A percentile compares a stretch with the other conserved stretches of the same genome.
Evolutionary conservation across 2,113 vertebrate species (phyloP).

Genomic region (Heterochromis multidens): DNA sequence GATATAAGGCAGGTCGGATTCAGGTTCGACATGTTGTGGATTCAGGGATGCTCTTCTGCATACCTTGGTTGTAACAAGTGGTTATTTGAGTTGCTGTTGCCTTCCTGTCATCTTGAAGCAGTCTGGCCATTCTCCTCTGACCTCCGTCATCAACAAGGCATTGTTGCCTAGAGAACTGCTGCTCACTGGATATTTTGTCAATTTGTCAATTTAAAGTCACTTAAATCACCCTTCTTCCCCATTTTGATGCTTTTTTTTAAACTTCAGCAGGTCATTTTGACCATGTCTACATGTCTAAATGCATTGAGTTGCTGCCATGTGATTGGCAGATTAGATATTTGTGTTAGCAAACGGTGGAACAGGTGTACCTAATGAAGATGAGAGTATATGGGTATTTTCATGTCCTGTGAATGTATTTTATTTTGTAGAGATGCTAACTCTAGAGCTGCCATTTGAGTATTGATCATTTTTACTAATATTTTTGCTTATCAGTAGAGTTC

Average conservation of each 20-base stretch:
- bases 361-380: rapidly evolving
- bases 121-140: not conserved
- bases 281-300: not conserved
- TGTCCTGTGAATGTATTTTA: not conserved
- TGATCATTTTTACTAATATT: not conserved
- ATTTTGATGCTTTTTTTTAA: not conserved
- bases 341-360: not conserved
- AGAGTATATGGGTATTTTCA: not conserved
- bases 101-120: not conserved
- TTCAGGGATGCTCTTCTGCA: not conserved
- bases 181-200: not conserved
- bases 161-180: rapidly evolving
- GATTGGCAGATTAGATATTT: not conserved
- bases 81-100: not conserved
- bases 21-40: rapidly evolving
- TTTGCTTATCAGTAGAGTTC: not conserved
- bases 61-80: not conserved
- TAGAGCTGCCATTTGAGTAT: not conserved
- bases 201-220: not conserved
- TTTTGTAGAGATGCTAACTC: rapidly evolving
- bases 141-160: not conserved
- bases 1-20: not conserved
- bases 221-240: not conserved
- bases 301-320: not conserved
- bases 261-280: not conserved